Conservation (phyloP, 2,797 vertebrate genomes). For the Schizopygopsis malacanthus region DNA sequence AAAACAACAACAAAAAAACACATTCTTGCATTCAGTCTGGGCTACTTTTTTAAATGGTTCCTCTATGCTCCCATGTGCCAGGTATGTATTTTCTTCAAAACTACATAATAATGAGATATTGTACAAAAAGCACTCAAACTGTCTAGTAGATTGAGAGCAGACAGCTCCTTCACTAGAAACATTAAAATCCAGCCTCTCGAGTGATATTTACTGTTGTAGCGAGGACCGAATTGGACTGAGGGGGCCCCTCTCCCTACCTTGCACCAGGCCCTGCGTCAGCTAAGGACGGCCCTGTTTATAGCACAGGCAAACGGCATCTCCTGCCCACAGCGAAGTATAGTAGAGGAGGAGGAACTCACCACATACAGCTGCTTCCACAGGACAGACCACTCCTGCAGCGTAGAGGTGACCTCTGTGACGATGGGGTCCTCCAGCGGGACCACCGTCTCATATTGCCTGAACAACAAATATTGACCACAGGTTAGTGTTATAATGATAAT, state of each 20-base stretch:
- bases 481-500: not conserved
- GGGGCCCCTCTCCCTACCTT: not conserved
- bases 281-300: not conserved
- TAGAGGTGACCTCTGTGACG: constrained; percentile 95
- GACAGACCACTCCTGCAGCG: constrained; percentile 96
- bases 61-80: not conserved
- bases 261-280: not conserved
- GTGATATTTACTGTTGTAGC: not conserved
- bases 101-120: not conserved
- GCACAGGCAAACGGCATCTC: not conserved
- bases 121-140: too few species aligned
- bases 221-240: too few species aligned
- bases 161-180: not conserved
- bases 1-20: too few species aligned
- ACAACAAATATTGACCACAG: constrained; percentile 21
- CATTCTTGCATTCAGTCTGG: too few species aligned
- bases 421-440: constrained; percentile 96
- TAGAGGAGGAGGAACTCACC: constrained; percentile 80
- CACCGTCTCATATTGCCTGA: constrained; percentile 95
- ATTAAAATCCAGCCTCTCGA: not conserved
- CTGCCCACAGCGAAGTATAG: too few species aligned
- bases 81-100: not conserved
- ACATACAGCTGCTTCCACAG: constrained; percentile 99
- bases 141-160: not conserved
- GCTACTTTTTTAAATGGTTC: too few species aligned